A percentile compares a stretch with the other conserved stretches of the same genome.
Conservation (phyloP, 2,113 vertebrate genomes). For the Melierax canorus region DNA sequence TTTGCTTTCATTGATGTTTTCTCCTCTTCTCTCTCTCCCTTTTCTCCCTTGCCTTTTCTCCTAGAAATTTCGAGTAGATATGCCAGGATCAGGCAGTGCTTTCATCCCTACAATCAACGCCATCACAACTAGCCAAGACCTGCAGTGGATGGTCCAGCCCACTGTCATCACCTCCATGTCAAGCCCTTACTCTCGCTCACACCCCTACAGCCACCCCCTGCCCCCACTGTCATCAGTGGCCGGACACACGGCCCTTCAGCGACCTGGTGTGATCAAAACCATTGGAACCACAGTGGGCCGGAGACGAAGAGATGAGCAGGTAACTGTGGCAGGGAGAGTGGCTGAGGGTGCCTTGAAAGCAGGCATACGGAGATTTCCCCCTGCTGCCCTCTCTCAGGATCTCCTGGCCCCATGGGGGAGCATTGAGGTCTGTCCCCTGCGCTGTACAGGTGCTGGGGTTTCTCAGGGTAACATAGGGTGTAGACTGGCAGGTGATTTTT, state of each 20-base stretch:
- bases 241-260: conserved; percentile 85
- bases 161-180: conserved; percentile 99
- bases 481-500: background rate
- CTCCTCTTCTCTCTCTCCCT: background rate
- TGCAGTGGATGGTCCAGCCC: conserved; percentile 99
- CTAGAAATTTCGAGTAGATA: conserved; percentile 97
- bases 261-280: conserved; percentile 95
- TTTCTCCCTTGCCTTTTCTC: background rate
- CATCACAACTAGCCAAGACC: conserved; percentile 98
- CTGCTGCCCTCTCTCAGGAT: accelerated
- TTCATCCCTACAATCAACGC: conserved; percentile 99
- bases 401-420: background rate
- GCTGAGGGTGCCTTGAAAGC: background rate
- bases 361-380: accelerated
- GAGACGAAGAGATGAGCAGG: conserved; percentile 95
- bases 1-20: background rate
- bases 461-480: background rate
- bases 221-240: conserved; percentile 83
- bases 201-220: conserved; percentile 89
- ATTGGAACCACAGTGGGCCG: conserved; percentile 90
- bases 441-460: background rate
- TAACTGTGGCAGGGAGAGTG: background rate
- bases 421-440: accelerated
- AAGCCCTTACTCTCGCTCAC: conserved; percentile 90
- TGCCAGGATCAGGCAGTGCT: conserved; percentile 98